Conservation (phyloP, 2,797 vertebrate species). For the Paratrypauchen microcephalus region DNA sequence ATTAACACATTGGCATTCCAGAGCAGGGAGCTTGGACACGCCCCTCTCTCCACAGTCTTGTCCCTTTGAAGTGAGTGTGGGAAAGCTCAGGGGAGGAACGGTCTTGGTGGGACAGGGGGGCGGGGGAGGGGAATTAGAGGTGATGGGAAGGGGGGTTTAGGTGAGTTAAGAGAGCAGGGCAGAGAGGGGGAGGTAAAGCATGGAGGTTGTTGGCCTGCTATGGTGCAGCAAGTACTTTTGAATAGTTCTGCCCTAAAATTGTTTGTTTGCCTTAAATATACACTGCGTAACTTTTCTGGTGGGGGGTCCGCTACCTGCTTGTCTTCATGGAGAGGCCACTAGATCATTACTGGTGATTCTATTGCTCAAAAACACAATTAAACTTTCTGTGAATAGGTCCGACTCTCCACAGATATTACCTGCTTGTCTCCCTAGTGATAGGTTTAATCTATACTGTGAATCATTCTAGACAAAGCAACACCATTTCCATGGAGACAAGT, state of each 20-base stretch:
- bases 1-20: slow-evolving; percentile 70
- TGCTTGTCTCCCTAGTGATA: too few species aligned
- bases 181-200: background rate
- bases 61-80: slow-evolving; percentile 79
- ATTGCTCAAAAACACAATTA: too few species aligned
- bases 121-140: slow-evolving; percentile 11
- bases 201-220: background rate
- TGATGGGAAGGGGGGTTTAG: background rate
- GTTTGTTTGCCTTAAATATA: background rate
- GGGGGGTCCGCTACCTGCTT: too few species aligned
- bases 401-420: too few species aligned
- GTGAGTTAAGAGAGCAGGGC: background rate
- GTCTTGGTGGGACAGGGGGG: slow-evolving; percentile 46
- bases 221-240: background rate
- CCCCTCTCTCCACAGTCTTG: slow-evolving; percentile 56
- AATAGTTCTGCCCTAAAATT: background rate
- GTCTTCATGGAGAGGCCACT: too few species aligned
- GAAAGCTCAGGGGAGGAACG: slow-evolving; percentile 75
- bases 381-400: too few species aligned
- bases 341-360: too few species aligned
- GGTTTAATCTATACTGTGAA: too few species aligned
- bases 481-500: too few species aligned
- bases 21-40: slow-evolving; percentile 75
- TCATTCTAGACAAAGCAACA: too few species aligned
- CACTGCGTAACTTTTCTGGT: too few species aligned